Base-by-base conservation (phyloP, 2,888 invertebrate species). In the Ophonus ardosiacus region DNA sequence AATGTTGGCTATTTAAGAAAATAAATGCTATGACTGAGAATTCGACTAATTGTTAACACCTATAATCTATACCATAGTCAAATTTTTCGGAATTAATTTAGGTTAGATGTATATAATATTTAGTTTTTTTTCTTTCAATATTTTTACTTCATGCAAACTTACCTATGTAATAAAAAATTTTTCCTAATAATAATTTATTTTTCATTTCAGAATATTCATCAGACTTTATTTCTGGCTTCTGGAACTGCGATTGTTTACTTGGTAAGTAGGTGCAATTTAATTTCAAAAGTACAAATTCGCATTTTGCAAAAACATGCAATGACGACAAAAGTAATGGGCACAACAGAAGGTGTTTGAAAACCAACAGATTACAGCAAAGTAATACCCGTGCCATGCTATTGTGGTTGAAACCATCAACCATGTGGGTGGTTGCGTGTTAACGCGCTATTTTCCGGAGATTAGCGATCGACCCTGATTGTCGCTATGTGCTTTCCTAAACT, bases 381-480 rank as follows among this genome's bases (percentile, higher is more conserved):
- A 68, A 38, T 40, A 24, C 68, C 63, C 15, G 38, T 38, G 68
- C 68, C n/a, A 13, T 68, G 63, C 21, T 18, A 21, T 74, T 74
- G 71, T 71, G 68, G 68, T 71, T 38, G 31, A 13, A 74, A 40
- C 15, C 71, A 43, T 68, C 51, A 71, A 17, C 51, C 57, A 56
- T 51, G 84, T 84, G 84, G 84, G 84, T 84, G 84, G 84, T 63
- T 78, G 78, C 76, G 78, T 84, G 78, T 78, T 76, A 61, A 84
- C 78, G 51, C 51, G 43, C 56, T 59, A 78, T 84, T 84, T 84
- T 61, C 61, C 43, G 65, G 51, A 71, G 84, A 84, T 84, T 84
- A 83, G 76, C n/a, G 76, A 83, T 76, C 40, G 74, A 31, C 68
- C 40, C 68, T 31, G 68, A 68, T 68, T 68, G 68, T 40, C 43